phyloP scores from a whole-genome alignment of 1,140 invertebrate genomes.

The Euura lappo region DNA sequence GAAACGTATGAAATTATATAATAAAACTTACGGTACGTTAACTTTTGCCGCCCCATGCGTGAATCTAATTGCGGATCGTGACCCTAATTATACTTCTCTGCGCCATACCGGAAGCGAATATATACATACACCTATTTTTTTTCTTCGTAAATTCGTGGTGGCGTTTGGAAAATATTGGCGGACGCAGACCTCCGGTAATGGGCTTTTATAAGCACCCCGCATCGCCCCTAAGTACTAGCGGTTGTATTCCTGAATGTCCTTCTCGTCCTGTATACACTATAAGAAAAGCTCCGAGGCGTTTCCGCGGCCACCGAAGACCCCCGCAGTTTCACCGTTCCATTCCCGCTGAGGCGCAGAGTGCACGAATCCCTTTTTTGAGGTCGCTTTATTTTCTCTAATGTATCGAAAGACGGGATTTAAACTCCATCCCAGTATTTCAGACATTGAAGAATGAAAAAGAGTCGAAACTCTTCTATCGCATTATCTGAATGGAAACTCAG shows the following conservation, averaged over 20 bases:
- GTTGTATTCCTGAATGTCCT: background rate
- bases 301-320: background rate
- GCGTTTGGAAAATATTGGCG: too few species aligned
- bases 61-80: background rate
- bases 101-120: too few species aligned
- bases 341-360: background rate
- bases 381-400: too few species aligned
- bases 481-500: too few species aligned
- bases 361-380: background rate
- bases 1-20: constrained; percentile 13
- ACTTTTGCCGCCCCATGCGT: background rate
- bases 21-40: constrained; percentile 10
- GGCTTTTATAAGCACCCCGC: constrained; percentile 4
- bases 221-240: background rate
- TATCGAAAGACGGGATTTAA: too few species aligned
- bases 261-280: background rate
- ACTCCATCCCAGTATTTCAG: too few species aligned
- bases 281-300: background rate
- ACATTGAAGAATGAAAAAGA: too few species aligned
- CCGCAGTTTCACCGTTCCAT: background rate
- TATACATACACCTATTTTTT: too few species aligned
- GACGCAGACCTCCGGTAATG: background rate
- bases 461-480: too few species aligned
- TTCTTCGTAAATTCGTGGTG: too few species aligned
- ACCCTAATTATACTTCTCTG: too few species aligned